These are phyloP conservation scores for Phthorimaea operculella DNA, from an alignment of 1,140 invertebrate species.

Conservation along the genomic window DNA sequence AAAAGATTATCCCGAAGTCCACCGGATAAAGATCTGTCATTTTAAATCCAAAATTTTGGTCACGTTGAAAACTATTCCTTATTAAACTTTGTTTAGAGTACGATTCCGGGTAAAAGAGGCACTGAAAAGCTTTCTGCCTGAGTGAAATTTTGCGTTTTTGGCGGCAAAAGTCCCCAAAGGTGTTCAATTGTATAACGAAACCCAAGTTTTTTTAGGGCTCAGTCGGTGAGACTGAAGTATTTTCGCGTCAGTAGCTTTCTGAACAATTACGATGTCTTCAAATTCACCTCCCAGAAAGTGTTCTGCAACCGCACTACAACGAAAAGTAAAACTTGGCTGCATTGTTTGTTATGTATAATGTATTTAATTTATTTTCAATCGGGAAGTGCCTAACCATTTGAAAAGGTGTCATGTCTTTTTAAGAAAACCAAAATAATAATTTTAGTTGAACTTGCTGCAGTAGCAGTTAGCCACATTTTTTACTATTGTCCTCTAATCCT, in stretches of 20 bases:
- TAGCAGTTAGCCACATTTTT: too few species aligned
- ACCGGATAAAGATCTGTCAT: constrained; percentile 25
- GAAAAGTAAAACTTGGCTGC: too few species aligned
- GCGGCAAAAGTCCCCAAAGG: constrained; percentile 35
- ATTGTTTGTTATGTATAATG: too few species aligned
- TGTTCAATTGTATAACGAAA: constrained; percentile 43
- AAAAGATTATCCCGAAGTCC: constrained; percentile 56
- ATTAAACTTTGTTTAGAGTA: not conserved
- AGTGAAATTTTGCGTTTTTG: constrained; percentile 21
- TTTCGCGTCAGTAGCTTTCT: constrained; percentile 37
- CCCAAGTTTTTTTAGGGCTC: constrained; percentile 4
- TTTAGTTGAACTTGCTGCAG: too few species aligned
- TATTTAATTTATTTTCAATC: too few species aligned
- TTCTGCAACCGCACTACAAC: too few species aligned
- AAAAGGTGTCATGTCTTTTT: too few species aligned
- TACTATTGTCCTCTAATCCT: too few species aligned
- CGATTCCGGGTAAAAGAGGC: not conserved
- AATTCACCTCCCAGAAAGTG: not conserved
- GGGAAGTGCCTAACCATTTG: too few species aligned
- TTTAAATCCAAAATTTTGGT: not conserved
- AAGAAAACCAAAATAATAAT: too few species aligned
- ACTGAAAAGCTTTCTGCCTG: constrained; percentile 32
- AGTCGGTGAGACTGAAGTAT: constrained; percentile 31
- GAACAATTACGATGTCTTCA: not conserved
- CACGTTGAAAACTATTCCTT: not conserved